phyloP scores from a whole-genome alignment of 1,140 invertebrate species.

The Hylaeus anthracinus region DNA sequence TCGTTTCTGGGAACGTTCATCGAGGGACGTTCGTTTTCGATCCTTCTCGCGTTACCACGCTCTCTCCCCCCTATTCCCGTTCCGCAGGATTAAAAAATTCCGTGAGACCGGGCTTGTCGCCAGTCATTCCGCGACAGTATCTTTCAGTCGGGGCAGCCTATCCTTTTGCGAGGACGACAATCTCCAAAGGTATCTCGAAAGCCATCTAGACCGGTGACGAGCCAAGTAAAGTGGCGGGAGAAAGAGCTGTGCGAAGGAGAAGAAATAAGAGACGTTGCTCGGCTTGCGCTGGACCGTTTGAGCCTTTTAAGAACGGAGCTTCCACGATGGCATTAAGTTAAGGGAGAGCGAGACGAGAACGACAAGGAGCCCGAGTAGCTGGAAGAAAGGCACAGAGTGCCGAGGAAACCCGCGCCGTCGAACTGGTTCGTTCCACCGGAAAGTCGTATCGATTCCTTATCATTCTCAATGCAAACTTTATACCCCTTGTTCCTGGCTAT shows the following conservation, averaged over 20 bases:
- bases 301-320: constrained; percentile 51
- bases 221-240: constrained; percentile 40
- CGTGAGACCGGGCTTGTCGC: constrained; percentile 18
- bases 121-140: constrained; percentile 30
- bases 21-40: background rate
- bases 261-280: constrained; percentile 44
- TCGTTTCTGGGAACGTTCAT: background rate
- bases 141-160: constrained; percentile 37
- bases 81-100: constrained; percentile 55
- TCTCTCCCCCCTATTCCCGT: background rate
- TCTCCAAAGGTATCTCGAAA: constrained; percentile 51
- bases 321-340: constrained; percentile 45
- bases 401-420: background rate
- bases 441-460: constrained; percentile 48
- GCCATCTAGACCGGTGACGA: constrained; percentile 49
- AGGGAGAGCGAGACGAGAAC: background rate
- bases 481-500: constrained; percentile 26
- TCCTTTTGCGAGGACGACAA: constrained; percentile 38
- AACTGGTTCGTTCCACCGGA: background rate
- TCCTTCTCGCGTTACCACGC: background rate
- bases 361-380: background rate
- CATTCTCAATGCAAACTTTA: constrained; percentile 47
- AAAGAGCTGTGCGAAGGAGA: constrained; percentile 2
- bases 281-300: constrained; percentile 42
- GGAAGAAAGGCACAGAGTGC: background rate